Evolutionary conservation across 2,113 vertebrate genomes (phyloP), one percentile per base, ranked within the genome.

Genomic region (Speoplatyrhinus poulsoni): DNA sequence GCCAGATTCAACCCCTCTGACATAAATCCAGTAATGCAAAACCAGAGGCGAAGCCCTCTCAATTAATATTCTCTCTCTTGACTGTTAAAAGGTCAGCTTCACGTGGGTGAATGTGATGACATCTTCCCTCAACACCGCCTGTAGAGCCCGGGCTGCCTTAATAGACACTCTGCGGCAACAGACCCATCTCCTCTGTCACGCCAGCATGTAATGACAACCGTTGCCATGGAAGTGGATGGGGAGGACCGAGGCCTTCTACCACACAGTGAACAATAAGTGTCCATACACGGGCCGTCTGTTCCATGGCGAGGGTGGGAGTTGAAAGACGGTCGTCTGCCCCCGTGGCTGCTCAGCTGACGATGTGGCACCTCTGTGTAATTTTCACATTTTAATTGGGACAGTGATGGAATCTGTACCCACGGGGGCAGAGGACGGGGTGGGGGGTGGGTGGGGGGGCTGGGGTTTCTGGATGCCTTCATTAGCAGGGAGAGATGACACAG

Each of bases 301-400:
- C 11, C 49, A 52, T 12, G 9, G 49, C 9, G 13, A 52, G 9
- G 11, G 49, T 52, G 49, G 11, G 11, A 50, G 10, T 50, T 12
- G 11, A 50, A 11, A 11, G 49, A 50, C 10, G 1, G 9, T 11
- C 9, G 2, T 15, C 49, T 4, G 11, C 49, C 11, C 48, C 49
- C 11, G 49, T 11, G 11, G 49, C 59, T 46, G 72, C 79, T 49
- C 70, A 71, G 77, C 74, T 81, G 82, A 88, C 76, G 73, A 76
- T 84, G 71, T 76, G 77, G 77, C 73, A 70, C 61, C 64, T 82
- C 69, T 67, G 75, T 85, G 85, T 82, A 87, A 92, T 92, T 88
- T 88, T 84, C 85, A 89, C 84, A 80, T 91, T 93, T 90, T 92
- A 93, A 93, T 92, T 90, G 91, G 90, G 76, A 77, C 49, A 64